Evolutionary conservation across 2,888 invertebrate species (phyloP), one percentile per base, ranked within the genome.

Genomic region (Mycalesis mineus): DNA sequence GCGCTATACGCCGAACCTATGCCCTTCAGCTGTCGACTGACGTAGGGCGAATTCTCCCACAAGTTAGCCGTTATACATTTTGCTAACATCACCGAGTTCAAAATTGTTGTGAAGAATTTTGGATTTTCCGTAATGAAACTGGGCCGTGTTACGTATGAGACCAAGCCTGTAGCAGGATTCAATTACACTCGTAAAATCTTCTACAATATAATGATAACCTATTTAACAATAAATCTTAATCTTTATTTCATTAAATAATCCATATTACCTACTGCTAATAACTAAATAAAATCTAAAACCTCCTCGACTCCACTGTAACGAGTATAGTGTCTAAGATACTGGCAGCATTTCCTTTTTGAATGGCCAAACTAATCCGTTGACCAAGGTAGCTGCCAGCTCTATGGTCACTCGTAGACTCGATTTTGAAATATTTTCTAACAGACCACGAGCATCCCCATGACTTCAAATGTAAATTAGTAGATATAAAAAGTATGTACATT

Each of bases 31-130:
- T 96, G 95, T 68, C 92, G 92, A 60, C 92, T 88, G 17, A 95
- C 91, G 74, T 90, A 93, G 1, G 73, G 74, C 0, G 95, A 94
- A 74, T 95, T 92, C 71, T 95, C 95, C 96, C 96, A 96, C 42
- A 96, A 79, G 66, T 91, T 91, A 0, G 93, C 91, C 29, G 82
- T 71, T 62, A 95, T 87, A 71, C 95, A 94, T 82, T 95, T 95
- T 6, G 91, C 83, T 55, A 96, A 82, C 29, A 92, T 80, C 17
- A 92, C 77, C 0, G 94, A 81, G 77, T 91, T 92, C 4, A 93
- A 71, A 11, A 94, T 79, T 0, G 92, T 91, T 54, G 80, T 78
- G 77, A 84, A 93, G 68, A 83, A 80, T 52, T 77, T 72, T 0
- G 82, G 74, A 14, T 80, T 74, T 42, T 70, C 65, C 1, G 71